phyloP scores from a whole-genome alignment of 2,113 vertebrate species.

The Percina caprodes region DNA sequence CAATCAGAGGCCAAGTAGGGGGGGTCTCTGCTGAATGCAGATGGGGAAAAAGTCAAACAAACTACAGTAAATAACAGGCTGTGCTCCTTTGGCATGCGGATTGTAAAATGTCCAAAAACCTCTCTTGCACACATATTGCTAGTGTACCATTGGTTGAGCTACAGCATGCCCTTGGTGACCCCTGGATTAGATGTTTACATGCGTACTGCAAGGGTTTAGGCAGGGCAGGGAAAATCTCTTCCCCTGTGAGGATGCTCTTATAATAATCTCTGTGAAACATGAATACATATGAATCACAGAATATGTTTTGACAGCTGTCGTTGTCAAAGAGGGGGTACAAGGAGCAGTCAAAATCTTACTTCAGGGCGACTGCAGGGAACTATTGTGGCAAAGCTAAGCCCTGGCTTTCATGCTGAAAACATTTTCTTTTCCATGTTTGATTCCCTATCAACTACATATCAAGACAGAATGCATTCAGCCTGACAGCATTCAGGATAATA shows the following conservation, averaged over 20 bases:
- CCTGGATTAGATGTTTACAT: background rate
- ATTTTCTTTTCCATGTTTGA: background rate
- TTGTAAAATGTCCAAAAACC: too few species aligned
- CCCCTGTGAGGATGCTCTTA: background rate
- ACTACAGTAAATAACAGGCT: too few species aligned
- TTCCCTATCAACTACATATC: background rate
- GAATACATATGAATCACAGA: background rate
- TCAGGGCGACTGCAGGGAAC: background rate
- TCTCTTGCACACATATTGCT: too few species aligned
- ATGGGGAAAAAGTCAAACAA: too few species aligned
- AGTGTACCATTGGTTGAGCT: too few species aligned
- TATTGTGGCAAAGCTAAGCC: background rate
- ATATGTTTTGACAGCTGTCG: slow-evolving; percentile 7
- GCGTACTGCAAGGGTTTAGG: background rate
- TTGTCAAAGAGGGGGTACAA: background rate
- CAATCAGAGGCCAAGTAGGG: too few species aligned
- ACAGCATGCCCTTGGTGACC: too few species aligned
- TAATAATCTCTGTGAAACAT: slow-evolving; percentile 1
- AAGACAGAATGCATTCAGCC: background rate
- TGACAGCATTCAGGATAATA: background rate
- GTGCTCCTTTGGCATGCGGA: too few species aligned
- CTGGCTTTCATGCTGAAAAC: background rate
- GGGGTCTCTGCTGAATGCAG: too few species aligned
- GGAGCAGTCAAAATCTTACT: background rate
- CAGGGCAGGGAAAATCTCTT: background rate